Evolutionary conservation across 2,113 vertebrate species (phyloP), one percentile per base, ranked within the genome.

Genomic region (Thunnus maccoyii): DNA sequence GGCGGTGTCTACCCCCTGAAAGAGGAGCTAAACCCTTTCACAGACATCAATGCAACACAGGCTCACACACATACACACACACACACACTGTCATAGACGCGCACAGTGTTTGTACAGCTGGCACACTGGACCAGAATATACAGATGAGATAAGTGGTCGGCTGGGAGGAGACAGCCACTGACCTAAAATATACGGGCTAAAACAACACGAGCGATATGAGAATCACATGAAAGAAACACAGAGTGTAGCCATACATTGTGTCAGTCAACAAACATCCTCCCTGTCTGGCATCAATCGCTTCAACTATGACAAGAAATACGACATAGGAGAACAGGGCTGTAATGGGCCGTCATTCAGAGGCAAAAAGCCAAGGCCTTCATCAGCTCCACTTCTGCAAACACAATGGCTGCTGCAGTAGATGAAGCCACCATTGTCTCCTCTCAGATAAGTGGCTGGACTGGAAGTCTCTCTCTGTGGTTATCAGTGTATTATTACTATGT

Each of bases 21-120:
- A 73, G 72, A 88, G 76, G 51, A 88, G 80, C 86, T 86, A 80
- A 91, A 78, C 60, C 76, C 77, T 80, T 72, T 87, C 68, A 55
- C 89, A 89, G 73, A 91, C 89, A 82, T 82, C 56, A 68, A 15
- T 62, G 62, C 82, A 80, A 60, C 80, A 55, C 54, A 9, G 36
- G 9, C 18, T n/a, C 18, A 41, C 36, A 41, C 46, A 27, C 22
- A 27, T 46, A 9, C 22, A 9, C 44, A 27, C 63, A 50, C 63
- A 12, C 41, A 68, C 68, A 44, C 57, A 55, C 72, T 52, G 62
- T 72, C 85, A 79, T 48, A 66, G 67, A 82, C 70, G 52, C 78
- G 10, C 63, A 32, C 52, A 18, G 17, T 90, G 84, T 92, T 92
- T 92, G 72, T 78, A 62, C 86, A 92, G 88, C 89, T 92, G 86